phyloP scores from a whole-genome alignment of 2,113 vertebrate genomes.

The Ceyx margarethae region DNA sequence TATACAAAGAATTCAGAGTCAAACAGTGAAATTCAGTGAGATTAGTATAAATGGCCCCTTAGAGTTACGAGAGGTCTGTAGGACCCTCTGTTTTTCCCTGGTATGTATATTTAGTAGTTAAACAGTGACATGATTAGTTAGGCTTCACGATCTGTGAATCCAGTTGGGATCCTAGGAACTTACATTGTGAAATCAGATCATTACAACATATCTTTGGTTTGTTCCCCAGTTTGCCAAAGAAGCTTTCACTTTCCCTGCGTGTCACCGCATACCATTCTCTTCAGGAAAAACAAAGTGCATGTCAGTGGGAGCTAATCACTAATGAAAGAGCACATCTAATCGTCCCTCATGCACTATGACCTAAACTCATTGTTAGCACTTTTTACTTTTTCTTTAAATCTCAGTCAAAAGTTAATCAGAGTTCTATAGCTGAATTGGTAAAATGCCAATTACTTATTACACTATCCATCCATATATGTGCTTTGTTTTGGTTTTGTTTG shows the following conservation, averaged over 20 bases:
- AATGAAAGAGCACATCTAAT: neutral
- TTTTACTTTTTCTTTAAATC: neutral
- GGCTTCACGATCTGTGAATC: neutral
- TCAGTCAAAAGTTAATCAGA: neutral
- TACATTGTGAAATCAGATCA: neutral
- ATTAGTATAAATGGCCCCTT: conserved; percentile 50
- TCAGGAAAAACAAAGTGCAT: neutral
- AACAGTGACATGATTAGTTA: conserved; percentile 17
- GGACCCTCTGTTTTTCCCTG: conserved; percentile 33
- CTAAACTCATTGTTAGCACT: neutral
- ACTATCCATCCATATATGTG: neutral
- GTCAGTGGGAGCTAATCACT: neutral
- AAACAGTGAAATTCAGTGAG: conserved; percentile 65
- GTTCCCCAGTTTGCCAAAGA: neutral
- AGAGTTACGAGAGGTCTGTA: neutral
- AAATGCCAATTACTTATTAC: neutral
- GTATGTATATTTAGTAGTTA: neutral
- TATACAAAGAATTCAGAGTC: conserved; percentile 61
- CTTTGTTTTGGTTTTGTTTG: neutral
- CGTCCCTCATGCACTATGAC: neutral
- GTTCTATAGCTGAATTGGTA: neutral
- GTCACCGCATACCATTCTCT: neutral
- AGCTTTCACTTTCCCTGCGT: neutral
- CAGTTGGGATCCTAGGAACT: neutral
- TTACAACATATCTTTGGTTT: neutral